Percentiles rank a stretch among this genome's conserved stretches.
Evolutionary conservation across 2,113 vertebrate species (phyloP).

Genomic region (Microtus pennsylvanicus): DNA sequence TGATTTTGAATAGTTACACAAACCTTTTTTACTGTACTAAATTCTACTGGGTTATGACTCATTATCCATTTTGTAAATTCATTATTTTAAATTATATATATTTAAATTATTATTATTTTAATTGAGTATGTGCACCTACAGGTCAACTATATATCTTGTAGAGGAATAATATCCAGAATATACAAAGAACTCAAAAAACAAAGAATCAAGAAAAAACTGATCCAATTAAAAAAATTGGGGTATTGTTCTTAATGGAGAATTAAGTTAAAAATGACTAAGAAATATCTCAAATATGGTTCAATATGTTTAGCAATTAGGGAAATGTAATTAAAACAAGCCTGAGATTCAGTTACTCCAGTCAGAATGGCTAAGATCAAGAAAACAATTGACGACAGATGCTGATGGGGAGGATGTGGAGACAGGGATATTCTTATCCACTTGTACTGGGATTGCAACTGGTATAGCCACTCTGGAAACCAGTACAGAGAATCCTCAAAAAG

Average conservation of each 20-base stretch:
- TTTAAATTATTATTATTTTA: neutral
- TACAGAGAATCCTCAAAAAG: neutral
- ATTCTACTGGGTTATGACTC: neutral
- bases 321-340: neutral
- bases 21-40: neutral
- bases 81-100: neutral
- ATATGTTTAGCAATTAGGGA: neutral
- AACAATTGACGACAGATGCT: neutral
- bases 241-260: neutral
- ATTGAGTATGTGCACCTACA: neutral
- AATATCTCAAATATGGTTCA: neutral
- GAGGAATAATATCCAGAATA: neutral
- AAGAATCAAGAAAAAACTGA: neutral
- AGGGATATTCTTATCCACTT: neutral
- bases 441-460: neutral
- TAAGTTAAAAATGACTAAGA: neutral
- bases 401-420: neutral
- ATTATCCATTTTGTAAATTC: neutral
- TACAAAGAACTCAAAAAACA: neutral
- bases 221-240: neutral
- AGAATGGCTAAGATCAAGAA: neutral
- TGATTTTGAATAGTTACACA: neutral
- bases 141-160: neutral
- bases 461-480: neutral
- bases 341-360: neutral